phyloP scores from a whole-genome alignment of 1,140 invertebrate genomes.

The Chymomyza costata region DNA sequence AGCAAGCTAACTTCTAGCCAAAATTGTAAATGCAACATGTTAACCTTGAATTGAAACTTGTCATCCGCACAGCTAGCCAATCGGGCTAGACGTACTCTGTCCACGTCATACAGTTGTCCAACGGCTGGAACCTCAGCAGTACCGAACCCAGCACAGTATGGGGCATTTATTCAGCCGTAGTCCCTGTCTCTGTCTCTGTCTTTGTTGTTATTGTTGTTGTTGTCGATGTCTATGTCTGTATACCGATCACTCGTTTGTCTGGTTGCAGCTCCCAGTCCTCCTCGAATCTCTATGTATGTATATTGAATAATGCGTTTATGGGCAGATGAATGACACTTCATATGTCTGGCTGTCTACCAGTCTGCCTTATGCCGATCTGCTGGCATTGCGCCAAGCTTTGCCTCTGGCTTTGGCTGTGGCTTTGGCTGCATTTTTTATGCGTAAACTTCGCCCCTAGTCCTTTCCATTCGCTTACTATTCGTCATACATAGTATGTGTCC shows the following conservation, averaged over 20 bases:
- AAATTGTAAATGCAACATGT: conserved; percentile 70
- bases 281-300: conserved; percentile 8
- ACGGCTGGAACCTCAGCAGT: conserved; percentile 20
- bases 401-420: conserved; percentile 40
- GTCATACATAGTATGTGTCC: conserved; percentile 63
- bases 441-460: conserved; percentile 56
- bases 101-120: neutral
- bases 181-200: conserved; percentile 23
- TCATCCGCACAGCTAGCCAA: conserved; percentile 34
- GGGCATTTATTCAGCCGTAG: conserved; percentile 67
- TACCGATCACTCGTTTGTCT: conserved; percentile 69
- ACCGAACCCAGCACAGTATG: conserved; percentile 58
- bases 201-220: conserved; percentile 18
- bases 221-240: conserved; percentile 50
- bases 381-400: conserved; percentile 10
- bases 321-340: conserved; percentile 71
- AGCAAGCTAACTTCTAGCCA: conserved; percentile 27
- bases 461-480: conserved; percentile 48
- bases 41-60: conserved; percentile 55
- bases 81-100: conserved; percentile 14
- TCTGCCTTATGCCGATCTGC: neutral
- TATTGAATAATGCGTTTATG: conserved; percentile 72
- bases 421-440: conserved; percentile 57
- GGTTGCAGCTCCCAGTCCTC: conserved; percentile 37
- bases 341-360: conserved; percentile 47